Percentiles rank a stretch among this genome's conserved stretches.
Evolutionary conservation across 2,113 vertebrate genomes (phyloP).

Genomic region (Corythornis madagascariensis): DNA sequence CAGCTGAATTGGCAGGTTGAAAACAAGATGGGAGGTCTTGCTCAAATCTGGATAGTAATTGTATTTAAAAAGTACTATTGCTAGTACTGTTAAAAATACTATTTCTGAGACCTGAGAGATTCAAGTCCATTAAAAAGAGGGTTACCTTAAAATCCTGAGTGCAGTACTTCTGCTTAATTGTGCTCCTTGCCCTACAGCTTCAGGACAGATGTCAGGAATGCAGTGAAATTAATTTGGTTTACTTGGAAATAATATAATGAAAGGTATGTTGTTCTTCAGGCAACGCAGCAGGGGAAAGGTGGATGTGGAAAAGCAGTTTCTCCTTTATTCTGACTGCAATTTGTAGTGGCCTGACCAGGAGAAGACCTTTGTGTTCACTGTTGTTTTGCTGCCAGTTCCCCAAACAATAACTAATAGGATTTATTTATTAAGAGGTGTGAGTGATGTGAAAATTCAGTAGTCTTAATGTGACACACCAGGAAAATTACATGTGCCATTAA

Average conservation of each 20-base stretch:
- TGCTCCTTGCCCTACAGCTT: not conserved
- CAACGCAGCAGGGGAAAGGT: not conserved
- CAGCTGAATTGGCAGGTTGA: not conserved
- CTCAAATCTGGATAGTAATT: not conserved
- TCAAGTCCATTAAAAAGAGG: not conserved
- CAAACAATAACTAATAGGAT: constrained; percentile 15
- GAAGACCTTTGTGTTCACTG: not conserved
- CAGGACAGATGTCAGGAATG: not conserved
- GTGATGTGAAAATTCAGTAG: constrained; percentile 15
- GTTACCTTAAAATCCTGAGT: not conserved
- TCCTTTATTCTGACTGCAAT: not conserved
- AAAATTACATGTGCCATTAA: constrained; percentile 17
- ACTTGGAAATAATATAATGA: not conserved
- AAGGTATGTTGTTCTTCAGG: not conserved
- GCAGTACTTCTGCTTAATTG: not conserved
- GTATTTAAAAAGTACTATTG: not conserved
- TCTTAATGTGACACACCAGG: not conserved
- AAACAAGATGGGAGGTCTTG: not conserved
- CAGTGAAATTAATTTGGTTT: not conserved
- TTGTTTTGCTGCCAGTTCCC: not conserved
- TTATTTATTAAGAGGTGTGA: constrained; percentile 23
- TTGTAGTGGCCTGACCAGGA: not conserved
- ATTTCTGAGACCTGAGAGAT: not conserved
- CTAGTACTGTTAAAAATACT: not conserved
- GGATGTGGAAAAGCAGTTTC: not conserved